phyloP scores from a whole-genome alignment of 2,888 invertebrate species.

The Trichacis sp. region DNA sequence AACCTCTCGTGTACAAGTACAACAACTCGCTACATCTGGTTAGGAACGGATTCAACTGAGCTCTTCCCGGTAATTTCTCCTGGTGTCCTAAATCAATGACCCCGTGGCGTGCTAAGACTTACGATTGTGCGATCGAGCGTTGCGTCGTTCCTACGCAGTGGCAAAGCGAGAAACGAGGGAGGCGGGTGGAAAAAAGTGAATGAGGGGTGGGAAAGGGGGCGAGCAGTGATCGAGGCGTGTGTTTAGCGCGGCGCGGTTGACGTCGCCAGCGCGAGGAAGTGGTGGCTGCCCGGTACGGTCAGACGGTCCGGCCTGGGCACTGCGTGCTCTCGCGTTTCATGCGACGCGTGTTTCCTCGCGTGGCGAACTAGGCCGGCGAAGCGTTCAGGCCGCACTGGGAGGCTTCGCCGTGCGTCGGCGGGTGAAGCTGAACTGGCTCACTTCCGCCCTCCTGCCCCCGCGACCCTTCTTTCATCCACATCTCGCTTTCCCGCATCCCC shows the following conservation, averaged over 20 bases:
- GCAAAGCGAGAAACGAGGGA: not conserved
- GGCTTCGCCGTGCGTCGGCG: constrained; percentile 51
- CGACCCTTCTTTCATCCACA: constrained; percentile 43
- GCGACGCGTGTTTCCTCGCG: constrained; percentile 29
- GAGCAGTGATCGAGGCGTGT: constrained; percentile 15
- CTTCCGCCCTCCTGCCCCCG: constrained; percentile 48
- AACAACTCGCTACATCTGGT: too few relatives aligned
- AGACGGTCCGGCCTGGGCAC: constrained; percentile 28
- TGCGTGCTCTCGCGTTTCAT: constrained; percentile 14
- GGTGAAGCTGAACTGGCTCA: constrained; percentile 49
- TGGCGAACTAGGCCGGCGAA: constrained; percentile 65
- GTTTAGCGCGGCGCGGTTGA: constrained; percentile 14
- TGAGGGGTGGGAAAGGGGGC: not conserved
- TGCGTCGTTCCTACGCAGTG: not conserved
- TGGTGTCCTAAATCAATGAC: constrained; percentile 9
- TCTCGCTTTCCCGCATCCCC: constrained; percentile 39
- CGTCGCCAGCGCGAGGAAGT: constrained; percentile 34
- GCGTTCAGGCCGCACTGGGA: constrained; percentile 67
- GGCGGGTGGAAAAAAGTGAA: constrained; percentile 6
- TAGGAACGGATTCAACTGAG: too few relatives aligned
- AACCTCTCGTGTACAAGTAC: too few relatives aligned
- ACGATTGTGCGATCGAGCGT: constrained; percentile 7
- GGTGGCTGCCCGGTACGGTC: constrained; percentile 35
- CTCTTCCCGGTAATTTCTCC: too few relatives aligned
- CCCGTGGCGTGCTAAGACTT: constrained; percentile 5